Evolutionary conservation across 2,888 invertebrate genomes (phyloP), one percentile per base, ranked within the genome.

Genomic region (Rhingia campestris): DNA sequence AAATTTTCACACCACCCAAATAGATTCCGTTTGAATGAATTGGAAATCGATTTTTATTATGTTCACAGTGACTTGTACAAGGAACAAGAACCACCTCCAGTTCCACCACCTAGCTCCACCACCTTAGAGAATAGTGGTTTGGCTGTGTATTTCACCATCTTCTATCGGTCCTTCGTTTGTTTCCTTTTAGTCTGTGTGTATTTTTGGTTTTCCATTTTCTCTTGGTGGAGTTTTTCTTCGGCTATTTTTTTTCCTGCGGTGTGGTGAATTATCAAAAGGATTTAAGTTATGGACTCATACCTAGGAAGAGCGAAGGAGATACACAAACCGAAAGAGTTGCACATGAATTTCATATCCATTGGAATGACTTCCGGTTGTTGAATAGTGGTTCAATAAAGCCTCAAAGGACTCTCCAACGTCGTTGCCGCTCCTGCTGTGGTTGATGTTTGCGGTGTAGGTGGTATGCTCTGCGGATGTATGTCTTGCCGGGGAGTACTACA

Each of bases 41-140:
- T 84, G 84, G 70, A 80, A 84, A 84, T 84, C 84, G 80, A 84
- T 84, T 84, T 84, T 84, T 75, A 80, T 80, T 80, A 84, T 84
- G 84, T 84, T 84, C 74, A 64, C 64, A 84, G 64, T 49, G 80
- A 69, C 58, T 69, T 80, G 51, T 63, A 79, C 74, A 84, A 47
- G 79, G 67, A 49, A 22, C 22, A 22, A 2, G n/a, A 1, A 22
- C 22, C 22, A 22, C 22, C 22, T 2, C 22, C 22, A 22, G 1
- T 22, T 22, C 22, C 22, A 22, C 22, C 22, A 2, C 22, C 22
- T 2, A 22, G 2, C 22, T 22, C 2, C 22, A 22, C 73, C 67
- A 56, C 73, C 45, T 32, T 45, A 35, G 67, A 80, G 80, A 75
- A 81, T 47, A 22, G 41, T n/a, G 49, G 30, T 37, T 54, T 41